Evolutionary conservation across 2,113 vertebrate species (phyloP).

Genomic region (Eulacestoma nigropectus): DNA sequence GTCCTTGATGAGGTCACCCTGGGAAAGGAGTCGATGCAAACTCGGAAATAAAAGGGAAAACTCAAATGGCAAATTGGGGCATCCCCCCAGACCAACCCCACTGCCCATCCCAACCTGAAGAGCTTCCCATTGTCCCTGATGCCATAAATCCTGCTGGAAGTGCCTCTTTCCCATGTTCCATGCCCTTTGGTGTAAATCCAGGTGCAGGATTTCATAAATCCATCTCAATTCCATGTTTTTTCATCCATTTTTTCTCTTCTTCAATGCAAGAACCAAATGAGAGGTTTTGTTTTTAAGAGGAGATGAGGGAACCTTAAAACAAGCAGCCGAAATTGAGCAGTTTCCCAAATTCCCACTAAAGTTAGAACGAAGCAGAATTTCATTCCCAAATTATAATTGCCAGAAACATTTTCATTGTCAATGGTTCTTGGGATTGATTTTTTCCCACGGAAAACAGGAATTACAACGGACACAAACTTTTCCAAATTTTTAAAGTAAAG

Average conservation of each 20-base stretch:
- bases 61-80: too few relatives aligned
- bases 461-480: neutral
- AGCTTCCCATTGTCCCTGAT: neutral
- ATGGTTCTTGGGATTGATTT: neutral
- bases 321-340: neutral
- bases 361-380: neutral
- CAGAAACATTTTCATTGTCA: neutral
- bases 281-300: neutral
- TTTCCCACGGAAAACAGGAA: neutral
- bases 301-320: neutral
- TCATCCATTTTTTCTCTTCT: neutral
- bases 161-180: neutral
- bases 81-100: neutral
- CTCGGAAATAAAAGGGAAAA: neutral
- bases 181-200: neutral
- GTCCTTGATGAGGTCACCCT: neutral
- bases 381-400: neutral
- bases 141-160: neutral
- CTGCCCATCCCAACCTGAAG: neutral
- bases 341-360: neutral
- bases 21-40: fast-evolving
- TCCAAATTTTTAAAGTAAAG: neutral
- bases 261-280: neutral
- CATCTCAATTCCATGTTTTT: neutral
- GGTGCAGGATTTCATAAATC: neutral